These are phyloP conservation scores for Netelia fuscicornis DNA, from an alignment of 2,888 invertebrate species.

Conservation along the genomic window DNA sequence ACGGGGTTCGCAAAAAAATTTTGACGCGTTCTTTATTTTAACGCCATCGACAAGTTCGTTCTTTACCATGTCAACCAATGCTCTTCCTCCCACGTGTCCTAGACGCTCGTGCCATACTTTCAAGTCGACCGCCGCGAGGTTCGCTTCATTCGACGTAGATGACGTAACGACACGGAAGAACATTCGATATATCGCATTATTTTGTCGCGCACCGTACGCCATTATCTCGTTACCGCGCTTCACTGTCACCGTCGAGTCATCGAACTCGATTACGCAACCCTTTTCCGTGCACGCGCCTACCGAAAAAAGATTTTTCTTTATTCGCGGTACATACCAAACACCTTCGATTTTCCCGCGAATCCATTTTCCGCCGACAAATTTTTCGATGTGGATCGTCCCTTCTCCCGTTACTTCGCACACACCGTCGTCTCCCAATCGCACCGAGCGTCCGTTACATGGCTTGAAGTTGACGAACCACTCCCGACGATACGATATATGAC, in stretches of 20 bases:
- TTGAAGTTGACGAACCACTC: slow-evolving; percentile 49
- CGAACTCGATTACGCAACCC: slow-evolving; percentile 29
- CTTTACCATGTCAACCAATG: slow-evolving; percentile 35
- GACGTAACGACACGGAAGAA: slow-evolving; percentile 29
- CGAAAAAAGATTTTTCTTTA: slow-evolving; percentile 67
- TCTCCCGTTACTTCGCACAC: slow-evolving; percentile 46
- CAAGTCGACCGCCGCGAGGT: slow-evolving; percentile 19
- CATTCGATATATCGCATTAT: slow-evolving; percentile 52
- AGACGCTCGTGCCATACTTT: slow-evolving; percentile 54
- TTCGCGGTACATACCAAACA: slow-evolving; percentile 65
- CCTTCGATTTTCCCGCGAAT: slow-evolving; percentile 23
- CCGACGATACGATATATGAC: background rate
- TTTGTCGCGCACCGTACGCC: slow-evolving; percentile 40
- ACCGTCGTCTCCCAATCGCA: slow-evolving; percentile 38
- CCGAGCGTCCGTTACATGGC: slow-evolving; percentile 39
- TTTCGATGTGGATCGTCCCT: slow-evolving; percentile 39
- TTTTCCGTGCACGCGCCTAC: slow-evolving; percentile 50
- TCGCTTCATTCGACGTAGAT: slow-evolving; percentile 15
- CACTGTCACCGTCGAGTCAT: background rate
- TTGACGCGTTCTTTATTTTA: slow-evolving; percentile 34
- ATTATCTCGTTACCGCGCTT: background rate
- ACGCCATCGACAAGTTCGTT: slow-evolving; percentile 47
- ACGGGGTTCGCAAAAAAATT: slow-evolving; percentile 58
- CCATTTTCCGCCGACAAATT: slow-evolving; percentile 50
- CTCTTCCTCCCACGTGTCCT: slow-evolving; percentile 49